Evolutionary conservation across 2,797 vertebrate species (phyloP).

Genomic region (Parambassis ranga): DNA sequence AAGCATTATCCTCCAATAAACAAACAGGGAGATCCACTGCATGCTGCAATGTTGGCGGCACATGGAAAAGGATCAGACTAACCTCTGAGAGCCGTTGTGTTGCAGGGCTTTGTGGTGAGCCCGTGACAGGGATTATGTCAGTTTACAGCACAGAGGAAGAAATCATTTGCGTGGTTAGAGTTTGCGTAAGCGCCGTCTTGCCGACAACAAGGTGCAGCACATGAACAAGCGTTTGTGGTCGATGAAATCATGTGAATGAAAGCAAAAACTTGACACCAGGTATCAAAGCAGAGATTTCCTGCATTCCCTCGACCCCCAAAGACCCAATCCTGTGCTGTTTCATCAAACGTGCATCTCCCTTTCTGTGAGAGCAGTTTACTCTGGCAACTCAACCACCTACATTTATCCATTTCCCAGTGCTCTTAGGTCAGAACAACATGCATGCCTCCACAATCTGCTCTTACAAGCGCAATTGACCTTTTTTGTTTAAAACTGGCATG

Average conservation of each 20-base stretch:
- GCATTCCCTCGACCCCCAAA: constrained; percentile 30
- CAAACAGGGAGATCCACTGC: constrained; percentile 39
- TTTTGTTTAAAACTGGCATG: constrained; percentile 57
- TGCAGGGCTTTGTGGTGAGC: constrained; percentile 27
- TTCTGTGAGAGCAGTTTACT: constrained; percentile 48
- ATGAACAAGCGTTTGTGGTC: not conserved
- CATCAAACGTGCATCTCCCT: constrained; percentile 34
- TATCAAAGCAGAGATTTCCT: constrained; percentile 57
- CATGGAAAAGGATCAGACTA: constrained; percentile 9
- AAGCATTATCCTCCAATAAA: constrained; percentile 56
- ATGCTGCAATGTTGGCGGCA: constrained; percentile 24
- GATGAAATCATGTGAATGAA: constrained; percentile 28
- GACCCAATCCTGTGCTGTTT: constrained; percentile 23
- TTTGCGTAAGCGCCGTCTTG: constrained; percentile 26
- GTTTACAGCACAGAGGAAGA: constrained; percentile 28
- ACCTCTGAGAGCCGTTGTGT: constrained; percentile 20
- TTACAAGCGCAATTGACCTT: constrained; percentile 52
- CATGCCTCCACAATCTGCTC: constrained; percentile 49
- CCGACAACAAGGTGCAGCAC: constrained; percentile 2
- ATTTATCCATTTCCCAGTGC: constrained; percentile 42
- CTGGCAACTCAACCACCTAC: constrained; percentile 45
- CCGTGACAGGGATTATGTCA: constrained; percentile 32
- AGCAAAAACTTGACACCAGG: constrained; percentile 44
- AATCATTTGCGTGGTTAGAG: constrained; percentile 25
- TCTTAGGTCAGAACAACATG: constrained; percentile 55